phyloP scores from a whole-genome alignment of 2,888 invertebrate genomes.

The Phorcus lineatus region DNA sequence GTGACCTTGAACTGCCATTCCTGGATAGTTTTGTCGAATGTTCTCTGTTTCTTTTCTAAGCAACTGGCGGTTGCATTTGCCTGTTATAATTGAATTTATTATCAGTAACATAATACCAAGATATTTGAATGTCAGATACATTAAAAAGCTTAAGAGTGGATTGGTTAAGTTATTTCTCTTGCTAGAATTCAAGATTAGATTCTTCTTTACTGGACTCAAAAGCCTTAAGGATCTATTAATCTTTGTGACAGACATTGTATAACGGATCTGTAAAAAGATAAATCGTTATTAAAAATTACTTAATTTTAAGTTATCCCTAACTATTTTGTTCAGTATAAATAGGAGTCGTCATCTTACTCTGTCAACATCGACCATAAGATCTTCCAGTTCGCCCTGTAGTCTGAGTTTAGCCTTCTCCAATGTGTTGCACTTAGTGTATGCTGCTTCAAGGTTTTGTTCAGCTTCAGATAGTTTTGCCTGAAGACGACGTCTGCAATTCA shows the following conservation, averaged over 20 bases:
- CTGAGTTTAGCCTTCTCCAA: conserved; percentile 99
- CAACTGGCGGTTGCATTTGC: conserved; percentile 80
- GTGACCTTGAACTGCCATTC: conserved; percentile 99
- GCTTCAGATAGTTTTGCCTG: conserved; percentile 97
- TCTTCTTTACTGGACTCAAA: too few relatives aligned
- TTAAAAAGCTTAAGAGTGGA: too few relatives aligned
- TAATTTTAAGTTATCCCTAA: too few relatives aligned
- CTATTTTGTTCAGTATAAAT: too few relatives aligned
- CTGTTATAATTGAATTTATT: not conserved
- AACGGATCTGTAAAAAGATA: too few relatives aligned
- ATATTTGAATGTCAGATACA: too few relatives aligned
- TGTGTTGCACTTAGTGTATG: conserved; percentile 96
- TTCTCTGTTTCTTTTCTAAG: conserved; percentile 99
- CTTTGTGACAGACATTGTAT: too few relatives aligned
- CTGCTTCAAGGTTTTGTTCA: conserved; percentile 96
- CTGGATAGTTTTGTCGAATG: conserved; percentile 99
- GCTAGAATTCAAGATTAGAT: too few relatives aligned
- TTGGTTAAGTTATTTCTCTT: not conserved
- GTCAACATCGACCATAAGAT: conserved; percentile 97
- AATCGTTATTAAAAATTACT: too few relatives aligned
- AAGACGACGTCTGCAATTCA: conserved; percentile 79
- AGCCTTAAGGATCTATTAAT: too few relatives aligned
- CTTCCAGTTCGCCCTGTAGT: conserved; percentile 96
- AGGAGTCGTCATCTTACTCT: conserved; percentile 83
- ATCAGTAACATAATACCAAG: too few relatives aligned